Evolutionary conservation across 2,113 vertebrate species (phyloP), one percentile per base, ranked within the genome.

Genomic region (Aythya baeri): DNA sequence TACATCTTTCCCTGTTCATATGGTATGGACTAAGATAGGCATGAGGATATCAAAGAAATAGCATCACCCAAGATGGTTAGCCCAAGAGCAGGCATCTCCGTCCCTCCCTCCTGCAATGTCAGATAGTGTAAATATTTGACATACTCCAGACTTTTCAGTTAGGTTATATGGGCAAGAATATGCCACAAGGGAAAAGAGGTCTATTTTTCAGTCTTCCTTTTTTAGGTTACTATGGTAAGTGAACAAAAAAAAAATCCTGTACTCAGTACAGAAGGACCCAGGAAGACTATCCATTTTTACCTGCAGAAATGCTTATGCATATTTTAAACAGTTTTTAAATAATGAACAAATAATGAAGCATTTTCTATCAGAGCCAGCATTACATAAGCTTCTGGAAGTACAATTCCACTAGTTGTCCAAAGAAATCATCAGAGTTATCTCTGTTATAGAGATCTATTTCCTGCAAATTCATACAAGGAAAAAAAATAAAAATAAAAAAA

Each of bases 231-330:
- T 58, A 58, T 6, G 11, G 25, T 6, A 61, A 83, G 31, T 3
- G 61, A 44, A 17, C 5, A 70, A 54, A 83, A 80, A 62, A 62
- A 74, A 2, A 31, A 34, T 5, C 17, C 36, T 13, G 5, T 23
- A 38, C 15, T 80, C 26, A 62, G 1, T 38, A 31, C 26, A 2
- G 4, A 55, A 52, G 66, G 29, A 11, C 14, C 23, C 7, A 16
- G 9, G 9, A 38, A 34, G 21, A 18, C 2, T 44, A 77, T 21
- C 2, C 3, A 13, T 55, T 83, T 83, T 89, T 63, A 73, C 29
- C 16, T 31, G 38, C 18, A 70, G 36, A 77, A 74, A 67, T 17
- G 2, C 4, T 81, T 38, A 7, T 2, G 2, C 0, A 0, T 50
- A 34, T 68, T 80, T 85, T 32, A 87, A 87, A 78, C 4, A 32